Evolutionary conservation across 2,797 vertebrate species (phyloP).

Genomic region (Clarias fuscus): DNA sequence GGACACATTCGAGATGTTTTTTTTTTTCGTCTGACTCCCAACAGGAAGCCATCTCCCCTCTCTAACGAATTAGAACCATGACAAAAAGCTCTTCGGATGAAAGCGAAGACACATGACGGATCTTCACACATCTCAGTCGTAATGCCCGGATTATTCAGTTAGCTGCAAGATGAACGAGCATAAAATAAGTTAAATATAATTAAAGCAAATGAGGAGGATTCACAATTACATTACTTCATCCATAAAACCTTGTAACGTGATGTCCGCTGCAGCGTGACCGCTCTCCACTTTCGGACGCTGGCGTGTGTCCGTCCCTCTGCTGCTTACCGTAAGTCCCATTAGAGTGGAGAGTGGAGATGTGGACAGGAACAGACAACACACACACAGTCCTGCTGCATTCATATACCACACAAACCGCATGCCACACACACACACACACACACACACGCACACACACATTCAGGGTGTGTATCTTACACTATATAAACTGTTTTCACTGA

Average conservation of each 20-base stretch:
- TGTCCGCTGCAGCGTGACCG: constrained; percentile 30
- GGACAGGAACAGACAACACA: constrained; percentile 27
- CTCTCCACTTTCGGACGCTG: neutral
- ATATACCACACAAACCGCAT: neutral
- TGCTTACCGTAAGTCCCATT: constrained; percentile 40
- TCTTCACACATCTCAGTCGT: constrained; percentile 47
- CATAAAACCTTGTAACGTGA: constrained; percentile 49
- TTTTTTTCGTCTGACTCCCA: neutral
- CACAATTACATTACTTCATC: constrained; percentile 47
- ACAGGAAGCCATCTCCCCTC: constrained; percentile 43
- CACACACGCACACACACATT: constrained; percentile 11
- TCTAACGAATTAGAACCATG: constrained; percentile 24
- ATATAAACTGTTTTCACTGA: constrained; percentile 50
- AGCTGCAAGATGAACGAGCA: constrained; percentile 39
- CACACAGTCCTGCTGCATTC: neutral
- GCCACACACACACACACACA: neutral
- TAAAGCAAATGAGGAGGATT: constrained; percentile 46
- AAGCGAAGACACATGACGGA: constrained; percentile 44
- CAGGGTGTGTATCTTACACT: constrained; percentile 35
- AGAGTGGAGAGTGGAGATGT: constrained; percentile 5
- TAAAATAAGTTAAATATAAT: constrained; percentile 51
- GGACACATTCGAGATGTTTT: neutral
- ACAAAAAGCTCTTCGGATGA: constrained; percentile 2
- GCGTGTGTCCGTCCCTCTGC: neutral
- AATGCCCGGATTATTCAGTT: constrained; percentile 51